Evolutionary conservation across 53 echinoderm and acorn worm species (phyloP), one percentile per base, ranked within the genome.

Genomic region (Luidia sarsii): DNA sequence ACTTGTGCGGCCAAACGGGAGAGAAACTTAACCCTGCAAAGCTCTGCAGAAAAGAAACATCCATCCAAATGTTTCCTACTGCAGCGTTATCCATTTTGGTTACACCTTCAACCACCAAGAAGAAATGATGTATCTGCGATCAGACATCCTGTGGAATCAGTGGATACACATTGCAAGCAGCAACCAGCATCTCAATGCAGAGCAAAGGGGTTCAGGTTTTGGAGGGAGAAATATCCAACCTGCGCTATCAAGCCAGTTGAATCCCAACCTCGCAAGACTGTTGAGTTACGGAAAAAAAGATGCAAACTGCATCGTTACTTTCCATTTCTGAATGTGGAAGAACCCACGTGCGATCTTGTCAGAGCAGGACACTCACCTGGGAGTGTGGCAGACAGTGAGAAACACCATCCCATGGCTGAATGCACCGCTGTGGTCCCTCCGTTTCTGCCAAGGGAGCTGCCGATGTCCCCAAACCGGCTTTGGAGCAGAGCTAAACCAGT

Each of bases 381-480:
- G 27, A 37, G 38, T 13, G 39, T 23, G 20, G 27, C 14, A 72
- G 46, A 29, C 45, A 61, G 39, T 15, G 33, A 50, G 1, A 23
- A 9, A 18, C n/a, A 1, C 28, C 19, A 18, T 14, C 31, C 72
- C 53, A 33, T 4, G 23, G 25, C 31, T 29, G 61, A 61, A 46
- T 77, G 61, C n/a, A 24, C 39, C n/a, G 61, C 48, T 60, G 48
- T 16, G n/a, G 6, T 10, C 11, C 43, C n/a, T 77, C 77, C 77
- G 43, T 61, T 77, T 43, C 25, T 31, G 48, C 2, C 7, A 6
- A n/a, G 27, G 31, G 18, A 30, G 29, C 48, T n/a, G n/a, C n/a
- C n/a, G n/a, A n/a, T n/a, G n/a, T n/a, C n/a, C n/a, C n/a, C n/a
- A n/a, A n/a, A n/a, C n/a, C n/a, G n/a, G n/a, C n/a, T n/a, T n/a